Evolutionary conservation across 2,888 invertebrate species (phyloP), one percentile per base, ranked within the genome.

Genomic region (Tinea semifulvella): DNA sequence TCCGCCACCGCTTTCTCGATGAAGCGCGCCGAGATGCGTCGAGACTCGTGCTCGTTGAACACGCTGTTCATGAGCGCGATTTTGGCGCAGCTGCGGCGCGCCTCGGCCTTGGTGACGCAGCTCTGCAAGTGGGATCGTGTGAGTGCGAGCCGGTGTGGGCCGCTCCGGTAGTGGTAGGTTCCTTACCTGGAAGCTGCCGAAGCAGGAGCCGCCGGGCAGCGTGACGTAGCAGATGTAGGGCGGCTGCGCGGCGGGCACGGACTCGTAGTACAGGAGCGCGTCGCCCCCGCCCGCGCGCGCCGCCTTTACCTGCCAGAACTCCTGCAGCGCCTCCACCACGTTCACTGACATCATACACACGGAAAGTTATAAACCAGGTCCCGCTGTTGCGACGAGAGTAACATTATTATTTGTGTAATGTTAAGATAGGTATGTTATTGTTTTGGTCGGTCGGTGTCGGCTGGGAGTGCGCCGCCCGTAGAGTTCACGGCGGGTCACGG

Each of bases 271-370:
- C 96, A 94, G 2, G 95, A 95, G 83, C 96, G 96, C 72, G 96
- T 96, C 65, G 95, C 94, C 56, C 94, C 82, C 96, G 95, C 96
- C 96, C 3, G 93, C 94, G 49, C 94, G 84, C 43, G 93, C 88
- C 55, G 93, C 92, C 76, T 96, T 96, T 93, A 95, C 94, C 82
- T 96, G 95, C 96, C 96, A 96, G 76, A 96, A 96, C 80, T 96
- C 96, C 72, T 96, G 96, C 47, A 96, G 82, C 6, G 96, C 96
- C 75, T 96, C 96, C 47, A 96, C 96, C 50, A 96, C 96, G 81
- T 96, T 96, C 55, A 96, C 96, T 90, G 84, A 74, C n/a, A n/a
- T n/a, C n/a, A n/a, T n/a, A n/a, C n/a, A n/a, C n/a, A n/a, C 35
- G 71, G 77, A 45, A 79, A 61, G 36, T n/a, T n/a, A n/a, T n/a